Conservation (phyloP, 2,797 vertebrate genomes). For the Numenius phaeopus region DNA sequence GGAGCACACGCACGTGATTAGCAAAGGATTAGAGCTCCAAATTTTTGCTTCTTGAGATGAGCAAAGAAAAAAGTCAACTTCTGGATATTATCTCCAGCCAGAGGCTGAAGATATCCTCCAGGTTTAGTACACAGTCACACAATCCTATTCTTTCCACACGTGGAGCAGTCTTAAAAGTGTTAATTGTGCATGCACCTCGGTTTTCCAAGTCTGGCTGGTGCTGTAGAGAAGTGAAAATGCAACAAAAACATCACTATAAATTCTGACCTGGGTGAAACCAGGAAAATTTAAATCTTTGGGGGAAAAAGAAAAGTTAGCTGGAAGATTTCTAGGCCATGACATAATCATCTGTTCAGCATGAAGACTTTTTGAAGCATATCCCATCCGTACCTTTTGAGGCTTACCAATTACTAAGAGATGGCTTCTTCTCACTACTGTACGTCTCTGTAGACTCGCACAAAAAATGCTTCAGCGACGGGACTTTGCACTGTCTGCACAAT, state of each 20-base stretch:
- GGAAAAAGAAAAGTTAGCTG: conserved; percentile 11
- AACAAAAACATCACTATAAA: neutral
- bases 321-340: conserved; percentile 61
- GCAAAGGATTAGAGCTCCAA: neutral
- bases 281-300: neutral
- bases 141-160: neutral
- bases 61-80: neutral
- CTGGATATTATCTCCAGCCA: neutral
- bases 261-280: neutral
- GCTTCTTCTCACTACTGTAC: neutral
- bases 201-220: neutral
- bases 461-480: neutral
- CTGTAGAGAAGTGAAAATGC: neutral
- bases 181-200: neutral
- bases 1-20: neutral
- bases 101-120: neutral
- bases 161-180: neutral
- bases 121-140: neutral
- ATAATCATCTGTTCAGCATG: neutral
- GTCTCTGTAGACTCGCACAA: neutral
- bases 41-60: neutral
- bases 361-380: conserved; percentile 31
- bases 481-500: conserved; percentile 26
- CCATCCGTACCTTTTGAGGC: conserved; percentile 13
- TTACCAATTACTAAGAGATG: conserved; percentile 20